These are phyloP conservation scores for Steatocranus sp. DNA, from an alignment of 2,797 vertebrate species.

Conservation along the genomic window DNA sequence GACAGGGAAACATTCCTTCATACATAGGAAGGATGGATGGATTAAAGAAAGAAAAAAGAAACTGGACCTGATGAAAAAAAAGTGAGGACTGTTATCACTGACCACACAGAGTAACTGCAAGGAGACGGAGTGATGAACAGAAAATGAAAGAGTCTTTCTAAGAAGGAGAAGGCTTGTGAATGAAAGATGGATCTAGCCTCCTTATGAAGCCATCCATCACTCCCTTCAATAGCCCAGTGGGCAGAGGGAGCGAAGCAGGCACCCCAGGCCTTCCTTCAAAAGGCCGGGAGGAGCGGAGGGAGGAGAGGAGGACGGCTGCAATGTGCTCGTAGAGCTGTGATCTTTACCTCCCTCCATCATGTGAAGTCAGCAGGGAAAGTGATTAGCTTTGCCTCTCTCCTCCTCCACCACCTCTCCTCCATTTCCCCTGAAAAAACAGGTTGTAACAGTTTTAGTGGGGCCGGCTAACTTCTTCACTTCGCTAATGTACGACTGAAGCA, in stretches of 20 bases:
- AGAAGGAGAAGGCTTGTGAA: conserved; percentile 7
- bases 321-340: conserved; percentile 67
- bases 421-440: conserved; percentile 20
- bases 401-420: conserved; percentile 51
- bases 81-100: background rate
- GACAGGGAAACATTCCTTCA: conserved; percentile 42
- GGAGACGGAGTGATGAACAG: background rate
- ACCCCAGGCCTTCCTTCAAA: conserved; percentile 64
- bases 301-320: conserved; percentile 45
- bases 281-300: conserved; percentile 38
- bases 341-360: conserved; percentile 70
- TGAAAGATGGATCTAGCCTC: conserved; percentile 51
- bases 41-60: background rate
- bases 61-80: background rate
- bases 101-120: background rate
- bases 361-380: conserved; percentile 79
- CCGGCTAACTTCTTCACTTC: conserved; percentile 35
- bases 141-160: background rate
- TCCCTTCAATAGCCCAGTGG: conserved; percentile 68
- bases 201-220: conserved; percentile 82
- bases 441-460: conserved; percentile 25
- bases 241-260: conserved; percentile 62
- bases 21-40: background rate
- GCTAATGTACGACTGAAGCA: background rate
- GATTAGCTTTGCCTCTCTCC: conserved; percentile 63